A percentile compares a stretch with the other conserved stretches of the same genome.
phyloP scores from a whole-genome alignment of 2,113 vertebrate genomes.

The Chaetodon trifascialis region DNA sequence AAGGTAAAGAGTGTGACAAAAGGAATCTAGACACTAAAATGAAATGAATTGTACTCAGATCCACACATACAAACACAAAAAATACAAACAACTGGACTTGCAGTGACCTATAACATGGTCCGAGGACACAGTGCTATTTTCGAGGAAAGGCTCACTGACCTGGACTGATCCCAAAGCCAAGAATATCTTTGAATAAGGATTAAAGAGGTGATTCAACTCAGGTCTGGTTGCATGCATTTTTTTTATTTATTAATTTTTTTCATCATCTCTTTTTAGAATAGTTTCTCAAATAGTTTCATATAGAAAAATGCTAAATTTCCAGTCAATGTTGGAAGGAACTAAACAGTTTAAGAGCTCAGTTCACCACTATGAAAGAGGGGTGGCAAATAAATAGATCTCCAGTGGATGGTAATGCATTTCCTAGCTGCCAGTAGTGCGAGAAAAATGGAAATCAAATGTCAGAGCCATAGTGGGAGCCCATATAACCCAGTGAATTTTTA shows the following conservation, averaged over 20 bases:
- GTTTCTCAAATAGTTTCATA: not conserved
- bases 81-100: not conserved
- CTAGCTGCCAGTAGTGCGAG: not conserved
- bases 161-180: not conserved
- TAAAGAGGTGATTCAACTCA: not conserved
- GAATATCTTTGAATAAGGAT: not conserved
- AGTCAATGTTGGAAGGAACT: not conserved
- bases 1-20: not conserved
- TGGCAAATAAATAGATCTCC: not conserved
- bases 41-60: too few relatives aligned
- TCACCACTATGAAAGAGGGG: not conserved
- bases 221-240: not conserved
- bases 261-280: not conserved
- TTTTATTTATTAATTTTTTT: too few relatives aligned
- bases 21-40: not conserved
- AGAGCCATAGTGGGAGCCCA: not conserved
- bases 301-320: not conserved
- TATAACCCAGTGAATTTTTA: not conserved
- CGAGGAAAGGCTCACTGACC: not conserved
- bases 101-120: not conserved
- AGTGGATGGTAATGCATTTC: not conserved
- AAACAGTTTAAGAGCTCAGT: not conserved
- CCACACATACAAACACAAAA: not conserved
- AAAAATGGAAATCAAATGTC: not conserved
- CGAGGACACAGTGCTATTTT: not conserved